These are phyloP conservation scores for Macroteleia sp. DNA, from an alignment of 2,888 invertebrate genomes.

Conservation along the genomic window DNA sequence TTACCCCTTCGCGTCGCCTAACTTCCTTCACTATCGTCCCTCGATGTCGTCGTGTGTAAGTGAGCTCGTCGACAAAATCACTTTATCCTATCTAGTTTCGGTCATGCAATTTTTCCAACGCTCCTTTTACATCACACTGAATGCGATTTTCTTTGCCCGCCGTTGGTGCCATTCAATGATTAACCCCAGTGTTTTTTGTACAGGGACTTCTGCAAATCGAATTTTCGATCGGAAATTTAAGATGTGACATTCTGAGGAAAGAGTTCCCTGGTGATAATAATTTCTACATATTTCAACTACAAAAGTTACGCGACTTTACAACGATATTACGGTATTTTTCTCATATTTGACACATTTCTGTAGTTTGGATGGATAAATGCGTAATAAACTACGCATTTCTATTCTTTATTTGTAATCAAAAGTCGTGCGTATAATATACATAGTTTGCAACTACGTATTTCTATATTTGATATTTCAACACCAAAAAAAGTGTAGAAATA, in stretches of 20 bases:
- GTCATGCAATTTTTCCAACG: conserved; percentile 56
- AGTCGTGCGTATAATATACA: too few species aligned
- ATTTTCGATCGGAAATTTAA: conserved; percentile 22
- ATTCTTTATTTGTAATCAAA: too few species aligned
- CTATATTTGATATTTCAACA: too few species aligned
- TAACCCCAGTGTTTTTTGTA: conserved; percentile 17
- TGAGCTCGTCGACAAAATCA: conserved; percentile 65
- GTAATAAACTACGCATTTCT: too few species aligned
- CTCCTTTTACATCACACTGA: conserved; percentile 43
- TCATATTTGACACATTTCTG: too few species aligned
- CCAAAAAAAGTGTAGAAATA: too few species aligned
- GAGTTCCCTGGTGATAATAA: too few species aligned
- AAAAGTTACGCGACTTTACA: too few species aligned
- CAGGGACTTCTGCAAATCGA: conserved; percentile 23
- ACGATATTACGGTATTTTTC: too few species aligned
- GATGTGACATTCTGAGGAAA: conserved; percentile 5
- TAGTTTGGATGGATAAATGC: too few species aligned
- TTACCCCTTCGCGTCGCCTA: conserved; percentile 57
- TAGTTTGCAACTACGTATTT: too few species aligned
- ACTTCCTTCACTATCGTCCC: conserved; percentile 40
- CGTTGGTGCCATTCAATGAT: conserved; percentile 48
- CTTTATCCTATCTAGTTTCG: conserved; percentile 63
- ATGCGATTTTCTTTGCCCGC: conserved; percentile 37
- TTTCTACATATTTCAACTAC: too few species aligned
- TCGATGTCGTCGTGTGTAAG: conserved; percentile 46